Conservation (phyloP, 2,888 invertebrate genomes). For the Serripes groenlandicus region DNA sequence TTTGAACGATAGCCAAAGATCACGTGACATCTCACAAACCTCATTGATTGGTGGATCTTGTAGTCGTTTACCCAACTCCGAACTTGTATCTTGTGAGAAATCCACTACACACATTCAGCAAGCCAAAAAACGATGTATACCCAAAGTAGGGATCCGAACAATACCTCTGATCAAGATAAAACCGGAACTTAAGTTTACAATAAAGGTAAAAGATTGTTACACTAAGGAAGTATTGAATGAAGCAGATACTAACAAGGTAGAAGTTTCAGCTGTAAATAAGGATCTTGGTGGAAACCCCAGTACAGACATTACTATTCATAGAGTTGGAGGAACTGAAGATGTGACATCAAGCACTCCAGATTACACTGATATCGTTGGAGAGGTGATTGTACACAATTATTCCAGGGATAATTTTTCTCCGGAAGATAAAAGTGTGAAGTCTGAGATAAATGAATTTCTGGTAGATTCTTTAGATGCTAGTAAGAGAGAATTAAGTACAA, state of each 20-base stretch:
- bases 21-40: not conserved
- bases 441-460: not conserved
- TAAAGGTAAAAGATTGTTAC: not conserved
- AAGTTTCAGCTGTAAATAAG: not conserved
- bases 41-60: not conserved
- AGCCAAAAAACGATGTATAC: conserved; percentile 13
- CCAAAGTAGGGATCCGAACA: conserved; percentile 17
- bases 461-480: not conserved
- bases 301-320: no score
- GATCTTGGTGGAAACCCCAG: no score
- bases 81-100: conserved; percentile 6
- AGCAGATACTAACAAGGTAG: not conserved
- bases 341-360: not conserved
- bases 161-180: conserved; percentile 17
- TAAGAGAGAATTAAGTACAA: not conserved
- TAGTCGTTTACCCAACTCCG: not conserved
- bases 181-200: not conserved
- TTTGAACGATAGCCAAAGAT: not conserved
- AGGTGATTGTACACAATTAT: conserved; percentile 10
- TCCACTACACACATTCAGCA: conserved; percentile 1
- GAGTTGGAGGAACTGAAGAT: not conserved
- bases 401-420: not conserved
- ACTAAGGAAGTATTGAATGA: not conserved
- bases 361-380: not conserved
- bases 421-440: not conserved